These are phyloP conservation scores for Apotomis betuletana DNA, from an alignment of 2,888 invertebrate genomes.

Conservation along the genomic window DNA sequence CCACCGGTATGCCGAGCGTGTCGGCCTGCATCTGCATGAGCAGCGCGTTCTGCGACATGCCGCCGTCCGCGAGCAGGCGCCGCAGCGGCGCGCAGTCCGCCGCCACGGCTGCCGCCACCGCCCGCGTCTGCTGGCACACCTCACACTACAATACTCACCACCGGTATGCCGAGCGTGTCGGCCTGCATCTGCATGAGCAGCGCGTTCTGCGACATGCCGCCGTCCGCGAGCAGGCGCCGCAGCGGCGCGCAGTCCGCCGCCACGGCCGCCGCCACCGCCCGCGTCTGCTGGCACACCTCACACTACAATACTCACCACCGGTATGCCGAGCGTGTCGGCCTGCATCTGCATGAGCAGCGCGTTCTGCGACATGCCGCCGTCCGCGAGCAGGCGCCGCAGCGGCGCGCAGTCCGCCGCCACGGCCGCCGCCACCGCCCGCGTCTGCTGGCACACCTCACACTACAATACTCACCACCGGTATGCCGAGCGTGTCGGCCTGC, in stretches of 20 bases:
- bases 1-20: slow-evolving; percentile 91
- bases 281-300: slow-evolving; percentile 86
- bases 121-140: slow-evolving; percentile 94
- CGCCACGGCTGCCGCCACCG: slow-evolving; percentile 92
- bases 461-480: slow-evolving; percentile 89
- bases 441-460: slow-evolving; percentile 90
- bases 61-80: slow-evolving; percentile 94
- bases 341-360: slow-evolving; percentile 95
- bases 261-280: slow-evolving; percentile 85
- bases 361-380: slow-evolving; percentile 97
- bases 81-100: slow-evolving; percentile 90
- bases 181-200: slow-evolving; percentile 96
- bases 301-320: slow-evolving; percentile 76
- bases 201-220: slow-evolving; percentile 95
- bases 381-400: slow-evolving; percentile 89
- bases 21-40: slow-evolving; percentile 98
- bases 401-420: slow-evolving; percentile 92
- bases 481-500: slow-evolving; percentile 95
- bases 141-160: slow-evolving; percentile 85
- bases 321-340: slow-evolving; percentile 94
- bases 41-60: slow-evolving; percentile 93
- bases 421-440: slow-evolving; percentile 91
- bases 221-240: slow-evolving; percentile 92
- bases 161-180: slow-evolving; percentile 93
- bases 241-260: slow-evolving; percentile 90